Evolutionary conservation across 2,113 vertebrate species (phyloP), one percentile per base, ranked within the genome.

Genomic region (Bos indicus): DNA sequence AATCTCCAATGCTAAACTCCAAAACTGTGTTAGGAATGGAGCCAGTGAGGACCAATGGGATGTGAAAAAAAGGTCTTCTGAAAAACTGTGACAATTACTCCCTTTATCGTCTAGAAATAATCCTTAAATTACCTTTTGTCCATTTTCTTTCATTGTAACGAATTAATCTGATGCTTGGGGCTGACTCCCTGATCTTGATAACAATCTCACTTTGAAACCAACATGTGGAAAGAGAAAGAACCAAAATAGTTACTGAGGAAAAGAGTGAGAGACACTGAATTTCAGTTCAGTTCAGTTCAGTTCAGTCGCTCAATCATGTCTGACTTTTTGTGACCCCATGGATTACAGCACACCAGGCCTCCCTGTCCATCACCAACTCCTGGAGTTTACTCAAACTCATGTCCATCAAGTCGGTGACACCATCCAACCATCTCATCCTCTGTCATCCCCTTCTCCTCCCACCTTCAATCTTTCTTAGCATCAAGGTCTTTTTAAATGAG

Each of bases 131-230:
- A 81, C 15, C 4, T 17, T 36, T 36, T 80, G 7, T 23, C 71
- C 6, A 74, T 19, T 46, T 25, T 77, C 17, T 91, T 36, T 62
- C 28, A 90, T 62, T 71, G 52, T 28, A 26, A 81, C 40, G 33
- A 95, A n/a, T 71, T 87, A 9, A 84, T 78, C 25, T 54, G 56
- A 94, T 83, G 30, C 36, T 33, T 60, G 7, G 43, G 19, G 51
- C 12, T 92, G 33, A 43, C 54, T 94, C 33, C 56, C 40, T 51
- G 57, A 43, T 93, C 43, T 74, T 91, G 93, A 36, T 71, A 89
- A 92, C 30, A 59, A 81, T 54, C 43, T 93, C 86, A 93, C n/a
- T 51, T 78, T 74, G 14, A 96, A 91, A 62, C 8, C 7, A 95
- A 88, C 30, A 46, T 13, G 19, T 26, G 9, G 14, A 26, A 77